Base-by-base conservation (phyloP, 2,888 invertebrate species). In the Perizoma flavofasciatum region DNA sequence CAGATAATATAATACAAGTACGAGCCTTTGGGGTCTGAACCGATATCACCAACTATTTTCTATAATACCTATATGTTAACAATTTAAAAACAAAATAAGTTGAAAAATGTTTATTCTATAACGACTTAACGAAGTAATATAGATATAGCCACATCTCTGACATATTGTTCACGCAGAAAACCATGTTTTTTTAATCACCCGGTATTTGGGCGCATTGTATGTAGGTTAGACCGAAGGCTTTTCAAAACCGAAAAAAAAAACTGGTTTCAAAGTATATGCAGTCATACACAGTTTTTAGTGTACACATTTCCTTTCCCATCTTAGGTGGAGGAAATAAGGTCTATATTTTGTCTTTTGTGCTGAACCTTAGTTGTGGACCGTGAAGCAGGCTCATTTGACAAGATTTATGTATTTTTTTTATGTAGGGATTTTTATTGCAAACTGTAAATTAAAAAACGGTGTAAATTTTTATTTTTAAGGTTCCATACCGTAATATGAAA, bases 191-290 rank as follows among this genome's bases (percentile, higher is more conserved):
- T 37, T 6, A 33, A 10, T 46, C 47, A 33, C 40, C 45, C 34
- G 49, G 45, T 6, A 3, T 43, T 55, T 22, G 22, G 22, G 22
- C 22, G 22, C 22, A 22, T 22, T 7, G 33, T 47, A 59, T 50
- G 54, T 59, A 59, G 50, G 55, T 59, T 55, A 50, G 43, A 47
- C 8, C 59, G 49, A 59, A 54, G 46, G 43, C 44, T 61, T 61
- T 53, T 61, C 57, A 9, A 55, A 59, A 54, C n/a, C 60, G 39
- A 41, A n/a, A 35, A 48, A 65, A 61, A 59, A 49, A 53, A 58
- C 61, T 47, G 59, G 65, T 65, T 49, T 53, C 53, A 41, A 59
- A 22, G 39, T 59, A 50, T 51, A 50, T 55, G 50, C 41, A 48
- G 56, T 8, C 22, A 10, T 48, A 41, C 48, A 48, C 35, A 55